Evolutionary conservation across 1,140 invertebrate species (phyloP).

Genomic region (Glossosoma conforme): DNA sequence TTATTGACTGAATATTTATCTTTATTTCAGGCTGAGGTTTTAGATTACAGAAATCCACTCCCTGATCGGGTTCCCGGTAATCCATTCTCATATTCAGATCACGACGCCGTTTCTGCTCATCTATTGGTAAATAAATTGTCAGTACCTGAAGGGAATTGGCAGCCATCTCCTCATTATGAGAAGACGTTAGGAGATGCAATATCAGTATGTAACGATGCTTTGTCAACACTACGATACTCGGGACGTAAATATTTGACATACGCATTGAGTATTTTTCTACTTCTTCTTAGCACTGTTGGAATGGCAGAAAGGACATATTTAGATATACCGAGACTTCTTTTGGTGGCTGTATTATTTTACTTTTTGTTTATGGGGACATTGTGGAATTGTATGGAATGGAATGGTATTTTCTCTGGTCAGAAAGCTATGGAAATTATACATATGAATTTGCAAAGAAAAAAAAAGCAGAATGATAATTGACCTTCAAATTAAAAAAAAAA

Average conservation of each 20-base stretch:
- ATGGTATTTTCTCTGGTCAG: conserved; percentile 67
- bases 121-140: conserved; percentile 45
- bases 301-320: conserved; percentile 41
- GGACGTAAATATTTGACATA: conserved; percentile 56
- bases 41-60: conserved; percentile 65
- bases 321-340: conserved; percentile 51
- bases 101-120: conserved; percentile 77
- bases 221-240: conserved; percentile 51
- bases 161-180: conserved; percentile 8
- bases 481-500: too few relatives aligned
- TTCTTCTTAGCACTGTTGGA: conserved; percentile 43
- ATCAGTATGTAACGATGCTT: conserved; percentile 55
- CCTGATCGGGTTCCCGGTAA: conserved; percentile 65
- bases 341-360: conserved; percentile 63
- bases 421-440: conserved; percentile 25
- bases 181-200: conserved; percentile 56
- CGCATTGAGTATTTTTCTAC: conserved; percentile 47
- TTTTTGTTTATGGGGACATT: conserved; percentile 69
- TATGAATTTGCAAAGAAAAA: too few relatives aligned
- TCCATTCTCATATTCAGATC: conserved; percentile 81
- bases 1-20: too few relatives aligned
- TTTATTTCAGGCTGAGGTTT: conserved; percentile 52
- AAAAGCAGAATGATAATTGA: too few relatives aligned
- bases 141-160: not conserved
- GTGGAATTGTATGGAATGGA: conserved; percentile 74